A percentile compares a stretch with the other conserved stretches of the same genome.
These are phyloP conservation scores for Cheilosia grossa DNA, from an alignment of 2,888 invertebrate species.

Conservation along the genomic window DNA sequence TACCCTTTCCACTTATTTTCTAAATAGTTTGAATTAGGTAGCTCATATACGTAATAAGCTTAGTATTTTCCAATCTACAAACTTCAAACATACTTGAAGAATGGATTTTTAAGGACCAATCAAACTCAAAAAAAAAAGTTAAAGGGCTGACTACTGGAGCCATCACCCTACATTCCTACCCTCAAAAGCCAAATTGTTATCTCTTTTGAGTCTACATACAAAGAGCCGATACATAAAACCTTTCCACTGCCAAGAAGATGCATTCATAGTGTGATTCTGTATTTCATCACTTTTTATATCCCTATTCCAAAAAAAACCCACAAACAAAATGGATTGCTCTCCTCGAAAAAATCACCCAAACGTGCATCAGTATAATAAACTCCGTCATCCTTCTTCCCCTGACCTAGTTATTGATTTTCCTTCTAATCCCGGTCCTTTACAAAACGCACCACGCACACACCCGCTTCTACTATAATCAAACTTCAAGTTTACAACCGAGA, in stretches of 20 bases:
- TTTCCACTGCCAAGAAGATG: neutral
- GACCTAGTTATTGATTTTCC: slow-evolving; percentile 70
- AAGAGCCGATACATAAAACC: neutral
- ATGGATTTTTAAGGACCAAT: too few relatives aligned
- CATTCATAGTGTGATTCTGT: neutral
- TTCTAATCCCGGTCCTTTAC: neutral
- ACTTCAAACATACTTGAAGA: too few relatives aligned
- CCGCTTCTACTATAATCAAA: slow-evolving; percentile 50
- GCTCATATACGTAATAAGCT: too few relatives aligned
- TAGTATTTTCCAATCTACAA: too few relatives aligned
- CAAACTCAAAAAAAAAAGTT: too few relatives aligned
- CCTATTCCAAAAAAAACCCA: neutral
- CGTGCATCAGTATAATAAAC: slow-evolving; percentile 1
- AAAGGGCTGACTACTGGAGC: too few relatives aligned
- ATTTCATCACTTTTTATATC: neutral
- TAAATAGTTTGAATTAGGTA: too few relatives aligned
- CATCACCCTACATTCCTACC: too few relatives aligned
- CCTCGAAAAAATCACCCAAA: neutral
- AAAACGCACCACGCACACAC: neutral
- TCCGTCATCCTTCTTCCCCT: slow-evolving; percentile 23
- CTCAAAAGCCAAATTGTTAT: too few relatives aligned
- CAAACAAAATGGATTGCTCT: neutral
- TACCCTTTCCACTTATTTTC: too few relatives aligned
- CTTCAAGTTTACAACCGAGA: slow-evolving; percentile 69
- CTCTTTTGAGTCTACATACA: too few relatives aligned